A percentile compares a stretch with the other conserved stretches of the same genome.
These are phyloP conservation scores for Garra rufa DNA, from an alignment of 2,113 vertebrate species.

Conservation along the genomic window DNA sequence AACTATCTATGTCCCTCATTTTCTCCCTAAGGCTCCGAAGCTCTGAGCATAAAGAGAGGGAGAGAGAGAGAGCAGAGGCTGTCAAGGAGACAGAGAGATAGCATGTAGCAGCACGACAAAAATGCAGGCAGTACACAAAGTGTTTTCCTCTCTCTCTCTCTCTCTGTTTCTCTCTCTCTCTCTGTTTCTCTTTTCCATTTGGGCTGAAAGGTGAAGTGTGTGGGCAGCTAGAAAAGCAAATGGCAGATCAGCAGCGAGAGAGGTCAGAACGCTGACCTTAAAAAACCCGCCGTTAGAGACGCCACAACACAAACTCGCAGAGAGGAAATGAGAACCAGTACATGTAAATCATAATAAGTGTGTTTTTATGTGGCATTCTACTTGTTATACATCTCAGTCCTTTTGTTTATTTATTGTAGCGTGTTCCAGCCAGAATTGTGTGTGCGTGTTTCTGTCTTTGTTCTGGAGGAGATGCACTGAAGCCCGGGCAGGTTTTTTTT, in stretches of 20 bases:
- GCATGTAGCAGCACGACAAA: slow-evolving; percentile 80
- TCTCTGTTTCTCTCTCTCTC: slow-evolving; percentile 60
- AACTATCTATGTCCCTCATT: slow-evolving; percentile 27
- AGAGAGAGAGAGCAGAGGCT: slow-evolving; percentile 56
- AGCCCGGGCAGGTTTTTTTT: slow-evolving; percentile 24
- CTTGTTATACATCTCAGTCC: slow-evolving; percentile 31
- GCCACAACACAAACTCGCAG: slow-evolving; percentile 4
- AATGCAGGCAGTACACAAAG: slow-evolving; percentile 73
- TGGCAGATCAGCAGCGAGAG: background rate
- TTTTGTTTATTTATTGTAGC: slow-evolving; percentile 29
- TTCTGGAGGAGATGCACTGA: slow-evolving; percentile 23
- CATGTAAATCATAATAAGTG: slow-evolving; percentile 29
- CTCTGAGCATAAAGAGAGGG: slow-evolving; percentile 29
- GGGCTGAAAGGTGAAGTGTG: slow-evolving; percentile 29
- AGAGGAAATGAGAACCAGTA: background rate
- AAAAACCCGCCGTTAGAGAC: slow-evolving; percentile 14
- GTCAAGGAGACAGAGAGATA: slow-evolving; percentile 60
- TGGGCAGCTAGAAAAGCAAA: slow-evolving; percentile 27
- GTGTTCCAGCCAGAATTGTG: slow-evolving; percentile 12
- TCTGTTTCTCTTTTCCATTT: slow-evolving; percentile 19
- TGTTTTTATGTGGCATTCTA: background rate
- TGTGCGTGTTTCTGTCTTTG: slow-evolving; percentile 4
- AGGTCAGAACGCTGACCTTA: slow-evolving; percentile 36
- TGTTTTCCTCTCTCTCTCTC: slow-evolving; percentile 59
- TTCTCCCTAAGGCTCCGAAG: background rate